Evolutionary conservation across 2,888 invertebrate species (phyloP).

Genomic region (Xylota sylvarum): DNA sequence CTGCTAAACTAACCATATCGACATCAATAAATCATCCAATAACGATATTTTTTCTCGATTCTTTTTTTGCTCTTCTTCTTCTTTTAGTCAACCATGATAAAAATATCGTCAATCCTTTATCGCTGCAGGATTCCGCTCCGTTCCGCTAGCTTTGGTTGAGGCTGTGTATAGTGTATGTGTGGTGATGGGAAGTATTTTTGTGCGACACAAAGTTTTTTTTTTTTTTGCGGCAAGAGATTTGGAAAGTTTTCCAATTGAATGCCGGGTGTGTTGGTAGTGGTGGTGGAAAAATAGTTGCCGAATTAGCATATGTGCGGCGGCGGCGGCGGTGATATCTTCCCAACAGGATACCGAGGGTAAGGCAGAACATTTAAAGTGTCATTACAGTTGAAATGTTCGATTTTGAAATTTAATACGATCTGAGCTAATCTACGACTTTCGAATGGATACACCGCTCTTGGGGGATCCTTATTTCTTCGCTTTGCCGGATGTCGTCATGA

Average conservation of each 20-base stretch:
- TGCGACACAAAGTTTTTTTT: slow-evolving; percentile 57
- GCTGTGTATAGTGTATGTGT: neutral
- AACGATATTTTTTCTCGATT: slow-evolving; percentile 78
- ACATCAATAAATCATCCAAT: slow-evolving; percentile 84
- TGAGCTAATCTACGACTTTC: slow-evolving; percentile 48
- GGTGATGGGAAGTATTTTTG: slow-evolving; percentile 29
- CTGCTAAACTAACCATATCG: slow-evolving; percentile 83
- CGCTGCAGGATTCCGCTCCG: slow-evolving; percentile 42
- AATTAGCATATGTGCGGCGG: slow-evolving; percentile 57
- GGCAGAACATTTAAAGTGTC: slow-evolving; percentile 53
- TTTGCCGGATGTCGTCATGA: slow-evolving; percentile 5
- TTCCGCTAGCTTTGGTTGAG: slow-evolving; percentile 1
- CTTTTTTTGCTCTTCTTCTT: neutral
- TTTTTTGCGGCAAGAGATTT: slow-evolving; percentile 44
- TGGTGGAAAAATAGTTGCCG: slow-evolving; percentile 10
- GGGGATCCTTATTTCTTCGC: neutral
- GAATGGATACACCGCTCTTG: slow-evolving; percentile 25
- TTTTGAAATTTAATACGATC: slow-evolving; percentile 52
- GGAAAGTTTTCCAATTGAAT: slow-evolving; percentile 65
- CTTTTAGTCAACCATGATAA: slow-evolving; percentile 21
- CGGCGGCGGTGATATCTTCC: neutral
- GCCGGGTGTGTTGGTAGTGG: neutral
- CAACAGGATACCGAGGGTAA: slow-evolving; percentile 2
- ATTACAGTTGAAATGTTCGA: slow-evolving; percentile 57
- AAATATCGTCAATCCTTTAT: slow-evolving; percentile 57